These are phyloP conservation scores for Oedothorax gibbosus DNA, from an alignment of 1,140 invertebrate species.

Conservation along the genomic window DNA sequence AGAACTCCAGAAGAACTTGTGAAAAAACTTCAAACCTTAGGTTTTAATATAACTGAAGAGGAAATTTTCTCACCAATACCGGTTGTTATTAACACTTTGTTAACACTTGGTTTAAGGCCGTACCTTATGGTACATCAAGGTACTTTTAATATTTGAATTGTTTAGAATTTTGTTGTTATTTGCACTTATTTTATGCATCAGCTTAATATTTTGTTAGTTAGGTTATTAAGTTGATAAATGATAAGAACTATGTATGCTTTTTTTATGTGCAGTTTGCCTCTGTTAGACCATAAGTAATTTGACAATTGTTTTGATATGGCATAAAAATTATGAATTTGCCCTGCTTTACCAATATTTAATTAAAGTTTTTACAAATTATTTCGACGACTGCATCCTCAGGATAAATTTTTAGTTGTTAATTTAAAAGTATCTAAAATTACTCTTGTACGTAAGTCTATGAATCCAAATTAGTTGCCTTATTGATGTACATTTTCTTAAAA, in stretches of 20 bases:
- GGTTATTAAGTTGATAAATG: neutral
- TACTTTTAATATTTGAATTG: slow-evolving; percentile 62
- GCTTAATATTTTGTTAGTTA: neutral
- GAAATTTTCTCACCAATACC: slow-evolving; percentile 73
- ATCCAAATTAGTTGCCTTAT: too few species aligned
- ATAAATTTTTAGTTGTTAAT: too few species aligned
- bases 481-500: too few species aligned
- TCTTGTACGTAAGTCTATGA: too few species aligned
- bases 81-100: slow-evolving; percentile 68
- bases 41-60: slow-evolving; percentile 69
- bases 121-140: slow-evolving; percentile 72
- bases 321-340: too few species aligned
- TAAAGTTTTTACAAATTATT: too few species aligned
- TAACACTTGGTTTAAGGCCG: slow-evolving; percentile 69
- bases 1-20: slow-evolving; percentile 67
- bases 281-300: too few species aligned
- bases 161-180: neutral
- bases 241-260: neutral
- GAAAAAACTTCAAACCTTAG: slow-evolving; percentile 69
- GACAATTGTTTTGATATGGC: too few species aligned
- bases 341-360: too few species aligned
- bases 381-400: too few species aligned
- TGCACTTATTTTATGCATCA: too few species aligned
- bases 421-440: too few species aligned
- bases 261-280: neutral